Percentiles rank a stretch among this genome's conserved stretches.
phyloP scores from a whole-genome alignment of 2,113 vertebrate species.

The Microcebus lehilahytsara region DNA sequence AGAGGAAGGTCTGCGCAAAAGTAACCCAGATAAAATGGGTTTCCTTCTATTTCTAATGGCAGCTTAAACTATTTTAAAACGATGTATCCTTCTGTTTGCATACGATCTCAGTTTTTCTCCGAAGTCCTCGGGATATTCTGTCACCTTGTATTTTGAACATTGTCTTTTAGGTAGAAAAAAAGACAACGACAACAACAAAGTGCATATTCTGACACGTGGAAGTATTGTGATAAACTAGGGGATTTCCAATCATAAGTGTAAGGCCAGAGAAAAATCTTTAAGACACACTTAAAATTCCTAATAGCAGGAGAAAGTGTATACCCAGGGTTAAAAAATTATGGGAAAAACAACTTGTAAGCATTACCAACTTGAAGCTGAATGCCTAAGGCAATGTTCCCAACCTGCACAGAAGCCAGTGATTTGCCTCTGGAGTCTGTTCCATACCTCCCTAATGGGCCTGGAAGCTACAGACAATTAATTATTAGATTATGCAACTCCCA shows the following conservation, averaged over 20 bases:
- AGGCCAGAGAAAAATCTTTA: conserved; percentile 37
- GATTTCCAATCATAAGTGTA: conserved; percentile 18
- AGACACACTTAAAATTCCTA: conserved; percentile 51
- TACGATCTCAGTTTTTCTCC: background rate
- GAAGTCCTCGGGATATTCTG: background rate
- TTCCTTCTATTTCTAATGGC: conserved; percentile 35
- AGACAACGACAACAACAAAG: background rate
- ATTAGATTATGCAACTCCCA: conserved; percentile 76
- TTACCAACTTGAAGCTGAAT: conserved; percentile 27
- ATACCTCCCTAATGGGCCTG: conserved; percentile 59
- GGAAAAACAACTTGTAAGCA: conserved; percentile 53
- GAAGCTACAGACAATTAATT: conserved; percentile 78
- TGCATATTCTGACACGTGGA: conserved; percentile 17
- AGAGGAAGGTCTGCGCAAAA: background rate
- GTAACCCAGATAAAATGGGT: conserved; percentile 53
- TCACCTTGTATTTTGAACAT: background rate
- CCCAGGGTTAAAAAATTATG: background rate
- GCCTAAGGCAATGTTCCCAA: conserved; percentile 57
- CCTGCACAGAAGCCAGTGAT: conserved; percentile 36
- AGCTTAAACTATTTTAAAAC: conserved; percentile 28
- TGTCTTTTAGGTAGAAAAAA: background rate
- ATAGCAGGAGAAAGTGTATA: conserved; percentile 34
- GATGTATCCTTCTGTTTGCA: background rate
- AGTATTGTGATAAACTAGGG: background rate
- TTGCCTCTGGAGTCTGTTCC: conserved; percentile 54